Evolutionary conservation across 2,797 vertebrate species (phyloP).

Genomic region (Tapirus indicus): DNA sequence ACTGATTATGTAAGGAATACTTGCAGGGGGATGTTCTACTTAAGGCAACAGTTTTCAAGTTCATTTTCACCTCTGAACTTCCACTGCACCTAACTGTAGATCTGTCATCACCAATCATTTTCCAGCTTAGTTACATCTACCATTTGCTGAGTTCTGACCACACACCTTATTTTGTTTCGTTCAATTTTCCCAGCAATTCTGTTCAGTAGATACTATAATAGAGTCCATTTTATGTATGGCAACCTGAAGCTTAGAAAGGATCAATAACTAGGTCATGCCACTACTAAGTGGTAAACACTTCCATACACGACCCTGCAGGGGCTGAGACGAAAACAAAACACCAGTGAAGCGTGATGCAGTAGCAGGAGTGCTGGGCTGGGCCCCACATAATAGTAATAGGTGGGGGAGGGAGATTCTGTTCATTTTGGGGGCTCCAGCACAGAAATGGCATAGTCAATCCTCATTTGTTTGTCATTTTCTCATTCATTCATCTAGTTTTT

Average conservation of each 20-base stretch:
- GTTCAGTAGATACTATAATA: background rate
- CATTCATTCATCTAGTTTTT: background rate
- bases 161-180: background rate
- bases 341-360: background rate
- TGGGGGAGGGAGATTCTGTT: background rate
- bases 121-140: background rate
- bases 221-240: background rate
- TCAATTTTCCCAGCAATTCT: background rate
- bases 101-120: background rate
- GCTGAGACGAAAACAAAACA: background rate
- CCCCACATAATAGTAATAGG: rapidly evolving
- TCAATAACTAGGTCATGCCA: background rate
- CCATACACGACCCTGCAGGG: background rate
- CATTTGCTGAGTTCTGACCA: background rate
- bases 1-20: background rate
- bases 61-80: background rate
- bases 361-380: background rate
- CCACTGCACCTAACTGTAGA: rapidly evolving
- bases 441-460: background rate
- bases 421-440: background rate
- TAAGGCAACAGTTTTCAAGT: background rate
- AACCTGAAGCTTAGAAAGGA: background rate
- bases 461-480: background rate
- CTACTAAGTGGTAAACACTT: background rate
- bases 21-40: background rate